Evolutionary conservation across 2,113 vertebrate species (phyloP).

Genomic region (Erythrolamprus reginae): DNA sequence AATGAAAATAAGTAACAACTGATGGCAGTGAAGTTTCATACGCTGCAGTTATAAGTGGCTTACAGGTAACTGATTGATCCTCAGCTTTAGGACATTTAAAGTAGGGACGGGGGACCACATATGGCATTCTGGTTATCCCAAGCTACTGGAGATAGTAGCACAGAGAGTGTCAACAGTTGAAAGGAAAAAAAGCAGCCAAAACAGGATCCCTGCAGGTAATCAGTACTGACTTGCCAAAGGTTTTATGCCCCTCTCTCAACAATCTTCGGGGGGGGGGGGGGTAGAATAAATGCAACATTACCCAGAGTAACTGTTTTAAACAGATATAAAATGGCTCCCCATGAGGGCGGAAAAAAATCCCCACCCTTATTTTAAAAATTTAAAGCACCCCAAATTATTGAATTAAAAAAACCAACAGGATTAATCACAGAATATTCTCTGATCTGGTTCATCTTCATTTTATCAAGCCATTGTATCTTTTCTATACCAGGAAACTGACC

Average conservation of each 20-base stretch:
- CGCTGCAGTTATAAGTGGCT: constrained; percentile 53
- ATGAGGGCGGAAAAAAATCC: background rate
- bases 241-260: background rate
- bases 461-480: constrained; percentile 48
- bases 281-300: background rate
- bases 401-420: constrained; percentile 57
- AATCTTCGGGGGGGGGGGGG: background rate
- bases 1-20: constrained; percentile 30
- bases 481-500: constrained; percentile 54
- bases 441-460: constrained; percentile 54
- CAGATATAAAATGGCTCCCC: background rate
- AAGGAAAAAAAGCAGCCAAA: background rate
- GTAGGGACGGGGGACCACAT: background rate
- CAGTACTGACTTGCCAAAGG: background rate
- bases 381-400: constrained; percentile 44
- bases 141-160: background rate
- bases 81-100: constrained; percentile 49
- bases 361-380: constrained; percentile 22
- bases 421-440: constrained; percentile 51
- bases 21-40: constrained; percentile 47
- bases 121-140: background rate
- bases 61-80: constrained; percentile 67
- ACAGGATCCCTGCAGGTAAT: background rate
- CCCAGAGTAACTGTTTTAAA: background rate
- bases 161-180: background rate